A percentile compares a stretch with the other conserved stretches of the same genome.
phyloP scores from a whole-genome alignment of 2,113 vertebrate genomes.

The Lepisosteus osseus region DNA sequence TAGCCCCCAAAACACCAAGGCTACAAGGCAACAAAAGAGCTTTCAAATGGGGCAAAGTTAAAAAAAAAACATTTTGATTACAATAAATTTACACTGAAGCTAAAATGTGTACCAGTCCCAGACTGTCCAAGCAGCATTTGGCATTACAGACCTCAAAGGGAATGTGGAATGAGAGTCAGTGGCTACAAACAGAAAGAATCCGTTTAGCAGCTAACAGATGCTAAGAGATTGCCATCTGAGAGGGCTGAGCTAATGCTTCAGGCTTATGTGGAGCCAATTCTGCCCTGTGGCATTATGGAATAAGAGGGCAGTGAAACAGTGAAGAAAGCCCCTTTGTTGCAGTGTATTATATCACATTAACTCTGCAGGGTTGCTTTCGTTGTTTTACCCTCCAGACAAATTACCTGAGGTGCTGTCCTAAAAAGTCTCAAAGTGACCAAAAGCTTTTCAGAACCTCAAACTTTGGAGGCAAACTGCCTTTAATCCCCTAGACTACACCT shows the following conservation, averaged over 20 bases:
- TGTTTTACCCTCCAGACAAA: neutral
- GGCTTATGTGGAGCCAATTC: slow-evolving; percentile 12
- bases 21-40: neutral
- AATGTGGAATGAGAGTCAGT: neutral
- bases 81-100: neutral
- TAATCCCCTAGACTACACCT: too few species aligned
- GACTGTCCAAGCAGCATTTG: neutral
- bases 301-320: slow-evolving; percentile 6
- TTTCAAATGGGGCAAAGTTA: neutral
- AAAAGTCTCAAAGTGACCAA: neutral
- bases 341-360: slow-evolving; percentile 9
- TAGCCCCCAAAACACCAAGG: neutral
- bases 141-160: neutral
- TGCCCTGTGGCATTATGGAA: neutral
- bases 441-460: neutral
- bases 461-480: too few species aligned
- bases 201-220: slow-evolving; percentile 5
- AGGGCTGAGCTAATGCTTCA: slow-evolving; percentile 14
- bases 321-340: slow-evolving; percentile 20
- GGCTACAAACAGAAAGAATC: neutral
- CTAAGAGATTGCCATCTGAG: slow-evolving; percentile 15
- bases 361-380: neutral
- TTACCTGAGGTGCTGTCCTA: slow-evolving; percentile 18
- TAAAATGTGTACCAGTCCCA: neutral
- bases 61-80: neutral